Evolutionary conservation across 2,797 vertebrate genomes (phyloP), one percentile per base, ranked within the genome.

Genomic region (Anomalospiza imberbis): DNA sequence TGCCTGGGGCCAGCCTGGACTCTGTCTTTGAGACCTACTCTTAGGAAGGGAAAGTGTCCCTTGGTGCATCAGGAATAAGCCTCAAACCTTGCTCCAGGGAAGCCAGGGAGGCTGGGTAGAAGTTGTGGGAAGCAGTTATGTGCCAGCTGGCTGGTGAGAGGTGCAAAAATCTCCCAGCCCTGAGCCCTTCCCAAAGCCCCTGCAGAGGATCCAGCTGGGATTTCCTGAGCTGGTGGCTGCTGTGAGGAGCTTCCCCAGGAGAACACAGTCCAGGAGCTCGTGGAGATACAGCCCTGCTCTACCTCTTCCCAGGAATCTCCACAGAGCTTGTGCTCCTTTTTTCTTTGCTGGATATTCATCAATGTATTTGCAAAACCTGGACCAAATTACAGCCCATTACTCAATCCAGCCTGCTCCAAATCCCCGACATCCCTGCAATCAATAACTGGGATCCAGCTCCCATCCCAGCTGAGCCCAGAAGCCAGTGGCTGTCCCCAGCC

Each of bases 311-410:
- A 51, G 50, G 47, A 65, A 81, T 32, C 62, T 74, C 73, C 80
- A 40, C 7, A 1, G 32, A 34, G 20, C 17, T 88, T 47, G 80
- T 25, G 13, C 32, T 91, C 85, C 34, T 42, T 83, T 82, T 60
- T 62, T 83, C 47, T 62, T 65, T 78, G 89, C 79, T 66, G 77
- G 85, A 68, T 95, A 93, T 83, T 93, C 85, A 92, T 88, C 89
- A 84, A 85, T 44, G 42, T 68, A 85, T 94, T 91, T 17, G n/a
- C 24, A 63, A 97, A 97, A 94, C 93, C 95, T 97, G 95, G 95
- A 95, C 91, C 76, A 82, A 96, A 97, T 97, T 96, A 97, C 40
- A 92, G 94, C 88, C 95, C 94, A 92, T 97, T 96, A 95, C 92
- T 94, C 91, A 89, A 51, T 13, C 66, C 60, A 83, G 89, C 87